Percentiles rank a stretch among this genome's conserved stretches.
Conservation (phyloP, 2,888 invertebrate species). For the Calameuta filiformis region DNA sequence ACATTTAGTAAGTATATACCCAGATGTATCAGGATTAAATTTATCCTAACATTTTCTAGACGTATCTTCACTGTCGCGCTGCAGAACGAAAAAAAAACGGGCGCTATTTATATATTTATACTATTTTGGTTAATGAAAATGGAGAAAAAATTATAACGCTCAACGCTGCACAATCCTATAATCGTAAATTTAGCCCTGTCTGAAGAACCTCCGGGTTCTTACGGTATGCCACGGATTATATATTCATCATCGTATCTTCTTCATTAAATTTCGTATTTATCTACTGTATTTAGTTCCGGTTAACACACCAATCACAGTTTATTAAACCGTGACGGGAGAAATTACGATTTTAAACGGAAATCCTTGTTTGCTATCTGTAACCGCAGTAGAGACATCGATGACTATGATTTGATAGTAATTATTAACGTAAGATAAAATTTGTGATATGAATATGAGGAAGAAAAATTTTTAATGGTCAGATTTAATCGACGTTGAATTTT, state of each 20-base stretch:
- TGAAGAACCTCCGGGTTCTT: background rate
- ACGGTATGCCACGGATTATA: background rate
- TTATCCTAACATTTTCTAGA: background rate
- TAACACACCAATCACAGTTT: background rate
- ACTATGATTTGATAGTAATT: background rate
- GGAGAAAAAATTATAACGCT: background rate
- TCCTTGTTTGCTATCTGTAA: background rate
- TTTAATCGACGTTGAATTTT: background rate
- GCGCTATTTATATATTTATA: slow-evolving; percentile 4
- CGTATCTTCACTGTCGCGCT: background rate
- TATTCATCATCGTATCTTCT: background rate
- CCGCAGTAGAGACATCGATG: background rate
- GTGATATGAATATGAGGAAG: background rate
- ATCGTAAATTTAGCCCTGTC: background rate
- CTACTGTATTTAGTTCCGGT: background rate
- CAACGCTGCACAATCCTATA: background rate
- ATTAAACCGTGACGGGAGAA: background rate
- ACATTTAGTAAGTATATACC: background rate
- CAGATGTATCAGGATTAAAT: background rate
- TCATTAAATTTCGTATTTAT: background rate
- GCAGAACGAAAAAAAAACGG: background rate
- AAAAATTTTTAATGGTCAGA: background rate
- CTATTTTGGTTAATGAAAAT: background rate
- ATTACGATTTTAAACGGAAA: background rate
- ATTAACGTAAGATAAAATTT: background rate